phyloP scores from a whole-genome alignment of 2,797 vertebrate species.

The Arctocebus calabarensis region DNA sequence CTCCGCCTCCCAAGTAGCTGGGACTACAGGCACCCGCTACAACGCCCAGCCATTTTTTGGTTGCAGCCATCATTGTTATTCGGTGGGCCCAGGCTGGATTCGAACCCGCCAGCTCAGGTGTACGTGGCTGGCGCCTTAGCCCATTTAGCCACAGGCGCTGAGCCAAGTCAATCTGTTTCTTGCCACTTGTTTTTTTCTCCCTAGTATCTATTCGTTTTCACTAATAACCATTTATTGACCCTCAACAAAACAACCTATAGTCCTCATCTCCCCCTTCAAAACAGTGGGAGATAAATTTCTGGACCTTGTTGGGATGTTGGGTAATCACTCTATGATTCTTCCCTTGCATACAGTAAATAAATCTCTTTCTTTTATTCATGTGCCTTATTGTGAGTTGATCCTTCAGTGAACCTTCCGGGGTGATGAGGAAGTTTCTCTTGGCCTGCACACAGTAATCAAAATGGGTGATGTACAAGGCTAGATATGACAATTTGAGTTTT shows the following conservation, averaged over 20 bases:
- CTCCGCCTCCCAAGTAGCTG: too few species aligned
- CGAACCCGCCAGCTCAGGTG: too few species aligned
- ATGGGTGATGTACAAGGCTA: background rate
- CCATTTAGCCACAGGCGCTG: too few species aligned
- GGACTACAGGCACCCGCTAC: too few species aligned
- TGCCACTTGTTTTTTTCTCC: background rate
- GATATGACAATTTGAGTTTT: background rate
- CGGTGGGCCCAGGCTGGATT: too few species aligned
- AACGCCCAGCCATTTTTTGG: too few species aligned
- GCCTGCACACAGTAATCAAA: background rate
- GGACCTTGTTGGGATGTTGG: background rate
- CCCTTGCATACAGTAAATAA: background rate
- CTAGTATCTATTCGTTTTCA: background rate
- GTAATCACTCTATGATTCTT: background rate
- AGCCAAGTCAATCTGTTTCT: background rate
- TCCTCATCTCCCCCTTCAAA: background rate
- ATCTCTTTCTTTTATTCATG: background rate
- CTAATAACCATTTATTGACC: background rate
- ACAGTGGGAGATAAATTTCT: background rate
- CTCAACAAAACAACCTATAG: background rate
- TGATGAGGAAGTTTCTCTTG: background rate
- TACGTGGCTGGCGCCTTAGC: too few species aligned
- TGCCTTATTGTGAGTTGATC: background rate
- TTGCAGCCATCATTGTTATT: too few species aligned
- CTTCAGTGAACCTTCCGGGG: background rate